Evolutionary conservation across 2,113 vertebrate species (phyloP).

Genomic region (Taxidea taxus): DNA sequence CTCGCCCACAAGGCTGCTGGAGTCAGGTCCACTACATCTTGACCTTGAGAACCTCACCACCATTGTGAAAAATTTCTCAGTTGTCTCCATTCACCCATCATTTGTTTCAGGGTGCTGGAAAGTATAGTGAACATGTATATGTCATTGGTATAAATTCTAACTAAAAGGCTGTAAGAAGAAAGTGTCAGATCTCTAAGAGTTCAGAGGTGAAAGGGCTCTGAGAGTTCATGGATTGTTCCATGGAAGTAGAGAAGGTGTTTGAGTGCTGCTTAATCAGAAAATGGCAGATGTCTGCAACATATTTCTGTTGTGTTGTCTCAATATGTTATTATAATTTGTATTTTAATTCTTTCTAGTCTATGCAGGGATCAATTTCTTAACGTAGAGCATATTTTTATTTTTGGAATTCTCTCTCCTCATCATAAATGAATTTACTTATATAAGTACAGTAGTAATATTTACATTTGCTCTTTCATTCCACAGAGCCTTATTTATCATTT

Average conservation of each 20-base stretch:
- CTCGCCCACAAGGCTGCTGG: rapidly evolving
- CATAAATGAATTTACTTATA: background rate
- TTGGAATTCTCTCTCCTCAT: background rate
- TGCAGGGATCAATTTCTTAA: background rate
- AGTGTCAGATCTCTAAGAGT: background rate
- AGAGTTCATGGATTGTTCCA: background rate
- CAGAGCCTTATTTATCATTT: background rate
- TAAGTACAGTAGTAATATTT: background rate
- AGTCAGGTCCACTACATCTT: rapidly evolving
- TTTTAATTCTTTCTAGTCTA: background rate
- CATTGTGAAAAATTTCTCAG: background rate
- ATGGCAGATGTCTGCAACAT: background rate
- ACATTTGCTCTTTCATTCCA: background rate
- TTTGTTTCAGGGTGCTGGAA: background rate
- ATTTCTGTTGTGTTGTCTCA: background rate
- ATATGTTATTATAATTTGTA: background rate
- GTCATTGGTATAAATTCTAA: background rate
- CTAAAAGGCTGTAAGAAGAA: background rate
- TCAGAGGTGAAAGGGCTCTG: background rate
- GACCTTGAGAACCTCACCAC: background rate
- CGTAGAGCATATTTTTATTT: background rate
- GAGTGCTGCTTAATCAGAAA: background rate
- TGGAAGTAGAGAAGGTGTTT: background rate
- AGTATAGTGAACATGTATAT: background rate
- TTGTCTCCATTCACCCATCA: background rate